Conservation (phyloP, 2,888 invertebrate genomes). For the Trissoscelio sp. region DNA sequence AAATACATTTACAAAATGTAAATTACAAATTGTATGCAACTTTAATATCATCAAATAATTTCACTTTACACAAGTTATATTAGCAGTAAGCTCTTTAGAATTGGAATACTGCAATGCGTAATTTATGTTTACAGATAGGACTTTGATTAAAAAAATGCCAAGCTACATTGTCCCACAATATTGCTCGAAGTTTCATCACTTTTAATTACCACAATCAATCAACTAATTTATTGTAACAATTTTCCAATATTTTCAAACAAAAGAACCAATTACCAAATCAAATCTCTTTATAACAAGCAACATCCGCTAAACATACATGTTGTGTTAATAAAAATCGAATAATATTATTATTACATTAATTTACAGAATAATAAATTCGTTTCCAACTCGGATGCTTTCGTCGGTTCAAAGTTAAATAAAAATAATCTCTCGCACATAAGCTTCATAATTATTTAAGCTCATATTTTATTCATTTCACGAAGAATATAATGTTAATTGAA, state of each 20-base stretch:
- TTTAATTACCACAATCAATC: neutral
- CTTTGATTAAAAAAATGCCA: neutral
- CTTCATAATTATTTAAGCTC: conserved; percentile 8
- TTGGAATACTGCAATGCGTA: neutral
- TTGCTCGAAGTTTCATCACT: neutral
- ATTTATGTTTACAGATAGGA: neutral
- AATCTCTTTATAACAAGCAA: too few relatives aligned
- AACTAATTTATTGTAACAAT: too few relatives aligned
- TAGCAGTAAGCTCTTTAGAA: neutral
- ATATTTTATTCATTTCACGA: conserved; percentile 7
- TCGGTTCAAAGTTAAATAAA: neutral
- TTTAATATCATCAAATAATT: neutral
- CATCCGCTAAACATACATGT: neutral
- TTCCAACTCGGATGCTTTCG: neutral
- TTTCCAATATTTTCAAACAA: too few relatives aligned
- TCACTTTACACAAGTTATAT: neutral
- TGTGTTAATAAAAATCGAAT: too few relatives aligned
- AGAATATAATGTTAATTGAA: conserved; percentile 48
- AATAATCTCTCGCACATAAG: neutral
- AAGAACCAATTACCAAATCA: too few relatives aligned
- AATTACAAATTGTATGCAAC: neutral
- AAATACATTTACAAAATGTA: too few relatives aligned
- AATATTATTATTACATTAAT: too few relatives aligned
- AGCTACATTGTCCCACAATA: neutral
- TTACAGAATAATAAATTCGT: too few relatives aligned